Evolutionary conservation across 2,888 invertebrate genomes (phyloP).

Genomic region (Auanema freiburgensis): DNA sequence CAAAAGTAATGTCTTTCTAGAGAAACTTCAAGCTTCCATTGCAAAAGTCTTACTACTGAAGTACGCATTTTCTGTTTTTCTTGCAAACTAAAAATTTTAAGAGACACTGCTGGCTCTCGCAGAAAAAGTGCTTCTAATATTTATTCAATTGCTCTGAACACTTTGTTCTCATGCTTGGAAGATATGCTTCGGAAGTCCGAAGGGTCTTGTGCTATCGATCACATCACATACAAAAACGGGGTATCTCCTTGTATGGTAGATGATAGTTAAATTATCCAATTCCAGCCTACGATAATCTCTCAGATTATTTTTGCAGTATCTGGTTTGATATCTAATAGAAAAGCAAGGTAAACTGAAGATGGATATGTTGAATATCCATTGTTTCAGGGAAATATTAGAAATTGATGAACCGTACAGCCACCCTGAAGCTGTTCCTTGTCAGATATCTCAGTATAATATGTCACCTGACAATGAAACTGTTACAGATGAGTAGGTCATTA

Average conservation of each 20-base stretch:
- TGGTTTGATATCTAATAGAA: slow-evolving; percentile 21
- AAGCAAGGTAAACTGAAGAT: neutral
- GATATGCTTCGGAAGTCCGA: slow-evolving; percentile 22
- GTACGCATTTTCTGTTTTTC: slow-evolving; percentile 12
- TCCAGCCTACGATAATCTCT: slow-evolving; percentile 41
- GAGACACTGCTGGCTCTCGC: slow-evolving; percentile 15
- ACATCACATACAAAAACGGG: slow-evolving; percentile 34
- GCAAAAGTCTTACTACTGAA: slow-evolving; percentile 39
- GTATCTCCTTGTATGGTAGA: slow-evolving; percentile 13
- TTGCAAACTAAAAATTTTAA: neutral
- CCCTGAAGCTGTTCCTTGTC: slow-evolving; percentile 13
- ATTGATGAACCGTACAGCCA: slow-evolving; percentile 32
- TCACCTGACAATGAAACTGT: neutral
- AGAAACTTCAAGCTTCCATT: slow-evolving; percentile 33
- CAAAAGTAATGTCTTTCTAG: slow-evolving; percentile 28
- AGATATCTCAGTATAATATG: neutral
- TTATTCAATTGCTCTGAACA: slow-evolving; percentile 18
- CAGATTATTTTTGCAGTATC: slow-evolving; percentile 49
- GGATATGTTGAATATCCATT: neutral
- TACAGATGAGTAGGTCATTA: neutral
- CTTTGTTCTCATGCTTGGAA: slow-evolving; percentile 27
- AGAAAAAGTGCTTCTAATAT: neutral
- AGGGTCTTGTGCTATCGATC: slow-evolving; percentile 20
- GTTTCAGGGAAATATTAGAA: slow-evolving; percentile 34
- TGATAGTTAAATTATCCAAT: slow-evolving; percentile 2